Evolutionary conservation across 2,888 invertebrate genomes (phyloP), one percentile per base, ranked within the genome.

Genomic region (Perdita meconis): DNA sequence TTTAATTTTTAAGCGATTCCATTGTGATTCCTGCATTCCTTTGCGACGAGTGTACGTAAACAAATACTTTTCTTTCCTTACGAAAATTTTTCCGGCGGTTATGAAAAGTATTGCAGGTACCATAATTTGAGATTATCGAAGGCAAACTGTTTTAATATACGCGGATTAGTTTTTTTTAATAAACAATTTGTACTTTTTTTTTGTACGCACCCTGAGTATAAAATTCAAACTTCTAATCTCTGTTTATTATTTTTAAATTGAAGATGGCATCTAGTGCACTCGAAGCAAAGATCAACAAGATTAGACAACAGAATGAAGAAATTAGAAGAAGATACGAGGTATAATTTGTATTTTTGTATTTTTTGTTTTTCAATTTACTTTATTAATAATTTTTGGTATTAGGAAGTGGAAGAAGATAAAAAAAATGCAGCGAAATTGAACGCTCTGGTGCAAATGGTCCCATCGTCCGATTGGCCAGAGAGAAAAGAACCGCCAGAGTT

Each of bases 321-420:
- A 92, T 92, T 50, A 88, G 82, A 47, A 87, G 91, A 24, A 86
- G 92, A 86, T 82, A 92, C 30, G 89, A 92, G 86, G 91, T 91
- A 81, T 70, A 22, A 6, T n/a, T n/a, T n/a, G n/a, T n/a, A n/a
- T n/a, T n/a, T n/a, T n/a, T n/a, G n/a, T n/a, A n/a, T n/a, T n/a
- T n/a, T n/a, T n/a, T n/a, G n/a, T 42, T 12, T n/a, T 0, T 19
- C 36, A 5, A 63, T 6, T 19, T 61, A n/a, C n/a, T 3, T 42
- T n/a, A 12, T 19, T 13, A 42, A 36, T 53, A 0, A n/a, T 38
- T 47, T 60, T 26, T 24, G 8, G 44, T 26, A 2, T 36, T 53
- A 92, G 92, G 93, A 93, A 87, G 93, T 93, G 5, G 93, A 93
- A 82, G 93, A 92, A 13, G 93, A 93, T 84, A 93, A 93, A 65